phyloP scores from a whole-genome alignment of 2,888 invertebrate species.

The Agriopis aurantiaria region DNA sequence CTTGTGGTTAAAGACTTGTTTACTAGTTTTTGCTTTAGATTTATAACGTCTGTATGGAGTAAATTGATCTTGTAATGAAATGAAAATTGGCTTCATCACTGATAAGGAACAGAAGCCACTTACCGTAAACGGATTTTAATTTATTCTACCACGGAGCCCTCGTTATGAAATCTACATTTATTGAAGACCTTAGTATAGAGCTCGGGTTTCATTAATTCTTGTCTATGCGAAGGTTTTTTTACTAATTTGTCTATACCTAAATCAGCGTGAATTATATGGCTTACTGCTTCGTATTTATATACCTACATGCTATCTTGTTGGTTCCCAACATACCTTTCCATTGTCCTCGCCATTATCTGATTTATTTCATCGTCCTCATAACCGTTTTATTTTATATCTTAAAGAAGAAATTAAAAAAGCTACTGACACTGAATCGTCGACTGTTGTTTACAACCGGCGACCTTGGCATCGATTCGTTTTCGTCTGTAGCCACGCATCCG shows the following conservation, averaged over 20 bases:
- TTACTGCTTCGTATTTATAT: too few species aligned
- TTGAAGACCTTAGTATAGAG: background rate
- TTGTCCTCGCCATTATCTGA: background rate
- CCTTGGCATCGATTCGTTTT: conserved; percentile 67
- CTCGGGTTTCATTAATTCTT: conserved; percentile 13
- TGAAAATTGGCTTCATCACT: conserved; percentile 22
- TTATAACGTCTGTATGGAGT: conserved; percentile 21
- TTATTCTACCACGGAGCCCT: background rate
- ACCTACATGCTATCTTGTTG: too few species aligned
- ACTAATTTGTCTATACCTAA: conserved; percentile 9
- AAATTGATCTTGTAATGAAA: conserved; percentile 13
- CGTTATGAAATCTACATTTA: conserved; percentile 3
- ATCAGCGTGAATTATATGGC: background rate
- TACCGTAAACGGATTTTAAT: background rate
- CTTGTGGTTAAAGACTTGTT: conserved; percentile 57
- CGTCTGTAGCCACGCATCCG: conserved; percentile 53
- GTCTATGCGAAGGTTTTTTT: background rate
- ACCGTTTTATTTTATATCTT: background rate
- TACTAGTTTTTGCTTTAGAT: conserved; percentile 38
- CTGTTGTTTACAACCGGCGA: conserved; percentile 49
- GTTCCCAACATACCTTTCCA: too few species aligned
- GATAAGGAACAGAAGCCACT: conserved; percentile 13
- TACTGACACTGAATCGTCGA: conserved; percentile 51
- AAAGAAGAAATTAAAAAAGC: conserved; percentile 29
- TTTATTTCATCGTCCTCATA: background rate